Evolutionary conservation across 1,140 invertebrate genomes (phyloP), one percentile per base, ranked within the genome.

Genomic region (Apis dorsata): DNA sequence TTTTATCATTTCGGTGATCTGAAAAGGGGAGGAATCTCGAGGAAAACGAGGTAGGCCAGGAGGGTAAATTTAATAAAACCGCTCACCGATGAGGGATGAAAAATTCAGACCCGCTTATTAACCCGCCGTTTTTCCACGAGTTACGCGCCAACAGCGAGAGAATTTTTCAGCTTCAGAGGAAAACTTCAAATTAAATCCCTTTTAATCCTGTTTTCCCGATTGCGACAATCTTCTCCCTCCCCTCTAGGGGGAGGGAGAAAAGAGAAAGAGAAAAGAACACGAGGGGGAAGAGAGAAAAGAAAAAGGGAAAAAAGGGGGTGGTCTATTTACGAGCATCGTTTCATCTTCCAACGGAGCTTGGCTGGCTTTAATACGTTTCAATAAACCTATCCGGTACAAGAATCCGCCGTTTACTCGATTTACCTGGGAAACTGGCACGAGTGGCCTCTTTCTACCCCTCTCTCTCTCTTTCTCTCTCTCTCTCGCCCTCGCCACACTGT

Each of bases 361-460:
- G 15, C 57, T 3, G 49, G n/a, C 49, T 79, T 79, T 79, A 79
- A 79, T 79, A 51, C 65, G 77, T 79, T 79, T 79, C 66, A 55
- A 70, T 79, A 60, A 79, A 78, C 51, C 53, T 78, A 69, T 57
- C 65, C 53, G 53, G 65, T 21, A 66, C 63, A 78, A 69, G 65
- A n/a, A 69, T 59, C 60, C 62, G 15, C 60, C 51, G 49, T 66
- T 77, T 28, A 55, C 75, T 77, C 62, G 49, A 66, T 76, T 76
- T 76, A 63, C 74, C 62, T 51, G 60, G 21, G 57, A 24, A 60
- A 34, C 28, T 57, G 57, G 28, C 34, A 60, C 74, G 74, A 76
- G 49, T 76, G 51, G 24, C 24, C 49, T 15, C 62, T 65, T 28
- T 76, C 24, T 9, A 1, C n/a, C n/a, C 15, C 12, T 19, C 8